A percentile compares a stretch with the other conserved stretches of the same genome.
Evolutionary conservation across 2,113 vertebrate species (phyloP).

Genomic region (Phylloscopus whistleri): DNA sequence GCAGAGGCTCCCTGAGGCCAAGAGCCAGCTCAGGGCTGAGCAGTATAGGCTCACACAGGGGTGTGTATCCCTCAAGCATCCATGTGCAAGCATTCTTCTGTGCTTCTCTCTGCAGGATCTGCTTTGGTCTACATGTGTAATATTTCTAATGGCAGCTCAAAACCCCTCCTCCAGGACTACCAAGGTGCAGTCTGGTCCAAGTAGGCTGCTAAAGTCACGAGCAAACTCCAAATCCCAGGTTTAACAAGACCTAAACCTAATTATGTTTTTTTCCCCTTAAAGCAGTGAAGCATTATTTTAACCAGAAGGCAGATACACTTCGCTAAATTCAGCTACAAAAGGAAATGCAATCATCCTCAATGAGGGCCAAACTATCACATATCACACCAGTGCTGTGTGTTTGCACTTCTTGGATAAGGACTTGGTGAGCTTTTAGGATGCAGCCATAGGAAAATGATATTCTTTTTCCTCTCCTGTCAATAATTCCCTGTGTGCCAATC

Average conservation of each 20-base stretch:
- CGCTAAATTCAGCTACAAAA: background rate
- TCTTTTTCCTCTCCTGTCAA: background rate
- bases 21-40: background rate
- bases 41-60: fast-evolving
- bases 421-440: background rate
- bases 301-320: background rate
- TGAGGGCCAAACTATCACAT: background rate
- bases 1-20: background rate
- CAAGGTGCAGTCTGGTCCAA: background rate
- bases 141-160: background rate
- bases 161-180: background rate
- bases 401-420: background rate
- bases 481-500: background rate
- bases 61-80: background rate
- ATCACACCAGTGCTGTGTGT: background rate
- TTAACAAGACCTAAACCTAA: background rate
- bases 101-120: background rate
- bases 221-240: background rate
- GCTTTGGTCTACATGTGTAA: background rate
- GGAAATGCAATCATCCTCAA: background rate
- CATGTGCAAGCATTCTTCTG: background rate
- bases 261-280: background rate
- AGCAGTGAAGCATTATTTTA: background rate
- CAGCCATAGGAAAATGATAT: background rate
- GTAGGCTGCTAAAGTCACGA: background rate